Evolutionary conservation across 2,113 vertebrate genomes (phyloP).

Genomic region (Zosterops hypoxanthus): DNA sequence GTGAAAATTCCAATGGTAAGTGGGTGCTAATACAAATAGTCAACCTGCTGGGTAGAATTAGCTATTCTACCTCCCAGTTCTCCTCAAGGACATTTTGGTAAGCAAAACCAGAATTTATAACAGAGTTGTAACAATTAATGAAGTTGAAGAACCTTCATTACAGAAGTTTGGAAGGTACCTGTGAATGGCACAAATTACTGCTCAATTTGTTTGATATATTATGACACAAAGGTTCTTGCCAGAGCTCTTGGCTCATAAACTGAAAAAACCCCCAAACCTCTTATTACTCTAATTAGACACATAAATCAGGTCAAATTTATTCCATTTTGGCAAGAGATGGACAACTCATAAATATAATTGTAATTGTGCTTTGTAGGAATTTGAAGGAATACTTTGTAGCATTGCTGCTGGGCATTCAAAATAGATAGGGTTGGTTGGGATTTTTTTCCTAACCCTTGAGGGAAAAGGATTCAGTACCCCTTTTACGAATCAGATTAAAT

Average conservation of each 20-base stretch:
- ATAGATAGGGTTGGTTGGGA: not conserved
- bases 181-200: not conserved
- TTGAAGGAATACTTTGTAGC: not conserved
- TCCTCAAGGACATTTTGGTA: not conserved
- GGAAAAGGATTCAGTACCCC: not conserved
- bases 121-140: not conserved
- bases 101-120: not conserved
- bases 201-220: slow-evolving; percentile 13
- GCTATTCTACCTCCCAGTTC: not conserved
- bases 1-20: not conserved
- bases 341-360: not conserved
- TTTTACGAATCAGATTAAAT: not conserved
- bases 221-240: not conserved
- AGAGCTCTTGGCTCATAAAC: not conserved
- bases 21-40: not conserved
- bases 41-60: not conserved
- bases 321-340: not conserved
- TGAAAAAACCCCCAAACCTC: not conserved
- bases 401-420: not conserved
- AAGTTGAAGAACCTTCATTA: not conserved
- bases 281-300: slow-evolving; percentile 33
- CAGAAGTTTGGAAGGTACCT: not conserved
- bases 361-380: not conserved
- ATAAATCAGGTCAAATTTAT: slow-evolving; percentile 41
- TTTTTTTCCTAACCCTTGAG: not conserved